A percentile compares a stretch with the other conserved stretches of the same genome.
phyloP scores from a whole-genome alignment of 2,113 vertebrate species.

The Apteryx mantelli region DNA sequence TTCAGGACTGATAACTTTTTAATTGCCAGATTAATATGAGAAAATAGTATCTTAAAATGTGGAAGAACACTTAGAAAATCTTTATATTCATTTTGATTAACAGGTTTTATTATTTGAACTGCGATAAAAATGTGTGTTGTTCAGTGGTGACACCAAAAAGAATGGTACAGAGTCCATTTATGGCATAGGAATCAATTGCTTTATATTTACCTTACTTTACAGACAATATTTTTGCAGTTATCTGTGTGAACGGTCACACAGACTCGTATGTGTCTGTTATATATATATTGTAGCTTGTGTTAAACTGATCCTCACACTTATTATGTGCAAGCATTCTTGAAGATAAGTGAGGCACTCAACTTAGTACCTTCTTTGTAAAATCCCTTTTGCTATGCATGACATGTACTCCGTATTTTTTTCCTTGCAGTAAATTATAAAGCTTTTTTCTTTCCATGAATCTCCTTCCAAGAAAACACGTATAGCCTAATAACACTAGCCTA shows the following conservation, averaged over 20 bases:
- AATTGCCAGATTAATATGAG: not conserved
- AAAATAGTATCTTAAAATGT: not conserved
- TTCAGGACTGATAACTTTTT: not conserved
- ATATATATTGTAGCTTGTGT: conserved; percentile 47
- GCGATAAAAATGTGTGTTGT: conserved; percentile 1
- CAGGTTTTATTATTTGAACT: conserved; percentile 38
- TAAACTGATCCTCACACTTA: conserved; percentile 39
- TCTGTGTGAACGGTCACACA: conserved; percentile 22
- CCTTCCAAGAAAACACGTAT: conserved; percentile 62
- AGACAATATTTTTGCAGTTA: conserved; percentile 47
- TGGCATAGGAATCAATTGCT: conserved; percentile 39
- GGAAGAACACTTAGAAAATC: not conserved
- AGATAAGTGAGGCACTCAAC: conserved; percentile 69
- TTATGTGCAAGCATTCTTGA: conserved; percentile 48
- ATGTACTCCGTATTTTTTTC: conserved; percentile 58
- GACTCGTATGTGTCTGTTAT: conserved; percentile 26
- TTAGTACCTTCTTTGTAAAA: conserved; percentile 69
- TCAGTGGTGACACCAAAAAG: conserved; percentile 29
- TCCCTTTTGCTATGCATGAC: conserved; percentile 70
- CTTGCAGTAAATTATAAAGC: conserved; percentile 66
- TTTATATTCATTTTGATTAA: not conserved
- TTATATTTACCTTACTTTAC: conserved; percentile 47
- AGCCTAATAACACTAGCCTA: conserved; percentile 63
- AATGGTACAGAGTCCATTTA: conserved; percentile 33
- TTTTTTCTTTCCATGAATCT: conserved; percentile 67